Evolutionary conservation across 2,113 vertebrate genomes (phyloP).

Genomic region (Gracilinanus agilis): DNA sequence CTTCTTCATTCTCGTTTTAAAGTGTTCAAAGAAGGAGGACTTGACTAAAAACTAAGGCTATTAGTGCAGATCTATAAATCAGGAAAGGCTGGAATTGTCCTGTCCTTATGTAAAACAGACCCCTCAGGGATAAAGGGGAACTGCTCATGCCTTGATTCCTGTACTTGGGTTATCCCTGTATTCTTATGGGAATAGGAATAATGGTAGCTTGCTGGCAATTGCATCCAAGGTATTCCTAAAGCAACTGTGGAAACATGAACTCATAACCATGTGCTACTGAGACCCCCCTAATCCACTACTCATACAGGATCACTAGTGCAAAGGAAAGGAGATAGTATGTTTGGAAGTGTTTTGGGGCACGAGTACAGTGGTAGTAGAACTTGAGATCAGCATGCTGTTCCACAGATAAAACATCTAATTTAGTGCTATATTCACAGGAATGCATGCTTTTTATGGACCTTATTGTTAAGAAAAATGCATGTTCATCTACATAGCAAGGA

Average conservation of each 20-base stretch:
- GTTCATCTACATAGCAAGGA: constrained; percentile 2
- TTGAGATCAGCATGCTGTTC: constrained; percentile 35
- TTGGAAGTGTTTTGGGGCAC: constrained; percentile 34
- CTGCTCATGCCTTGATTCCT: constrained; percentile 46
- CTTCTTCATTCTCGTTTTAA: neutral
- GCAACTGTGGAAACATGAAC: constrained; percentile 26
- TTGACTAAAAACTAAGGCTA: constrained; percentile 21
- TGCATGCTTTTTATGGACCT: neutral
- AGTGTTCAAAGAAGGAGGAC: constrained; percentile 10
- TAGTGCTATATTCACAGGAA: neutral
- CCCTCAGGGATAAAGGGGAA: constrained; percentile 30
- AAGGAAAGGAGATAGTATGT: constrained; percentile 1
- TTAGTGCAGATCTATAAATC: constrained; percentile 63
- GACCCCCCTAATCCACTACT: neutral
- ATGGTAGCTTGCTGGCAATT: constrained; percentile 33
- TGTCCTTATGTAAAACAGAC: constrained; percentile 61
- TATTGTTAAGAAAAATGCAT: constrained; percentile 37
- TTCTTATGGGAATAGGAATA: constrained; percentile 50
- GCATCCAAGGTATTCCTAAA: constrained; percentile 49
- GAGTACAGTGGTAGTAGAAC: constrained; percentile 12
- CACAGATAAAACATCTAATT: constrained; percentile 25
- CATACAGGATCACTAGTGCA: constrained; percentile 7
- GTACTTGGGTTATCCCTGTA: constrained; percentile 55
- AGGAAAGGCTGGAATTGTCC: constrained; percentile 35
- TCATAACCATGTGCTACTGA: neutral